These are phyloP conservation scores for Zaprionus camerounensis DNA, from an alignment of 1,140 invertebrate genomes.

Conservation along the genomic window DNA sequence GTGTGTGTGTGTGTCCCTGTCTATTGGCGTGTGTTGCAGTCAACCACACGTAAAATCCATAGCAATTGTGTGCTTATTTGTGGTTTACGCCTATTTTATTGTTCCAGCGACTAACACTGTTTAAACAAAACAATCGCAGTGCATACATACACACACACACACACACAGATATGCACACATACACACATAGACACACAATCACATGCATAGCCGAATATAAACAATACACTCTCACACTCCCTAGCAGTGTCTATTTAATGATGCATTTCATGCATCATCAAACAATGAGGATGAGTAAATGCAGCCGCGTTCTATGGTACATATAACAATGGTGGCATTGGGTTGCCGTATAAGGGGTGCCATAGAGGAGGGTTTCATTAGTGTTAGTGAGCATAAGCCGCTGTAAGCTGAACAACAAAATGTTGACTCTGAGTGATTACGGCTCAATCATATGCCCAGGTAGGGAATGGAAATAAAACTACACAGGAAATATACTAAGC, in stretches of 20 bases:
- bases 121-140: conserved; percentile 9
- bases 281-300: conserved; percentile 1
- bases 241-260: conserved; percentile 28
- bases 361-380: too few species aligned
- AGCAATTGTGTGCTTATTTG: conserved; percentile 34
- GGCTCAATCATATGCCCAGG: background rate
- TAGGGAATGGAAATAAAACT: background rate
- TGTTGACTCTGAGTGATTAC: background rate
- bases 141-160: background rate
- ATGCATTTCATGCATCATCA: conserved; percentile 41
- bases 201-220: background rate
- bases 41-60: conserved; percentile 34
- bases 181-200: background rate
- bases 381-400: background rate
- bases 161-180: background rate
- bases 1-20: conserved; percentile 3
- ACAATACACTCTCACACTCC: background rate
- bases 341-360: background rate
- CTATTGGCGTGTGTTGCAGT: background rate
- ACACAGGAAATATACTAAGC: background rate
- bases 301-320: background rate
- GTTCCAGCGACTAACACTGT: conserved; percentile 5
- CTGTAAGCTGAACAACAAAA: background rate
- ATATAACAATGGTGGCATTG: background rate
- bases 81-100: conserved; percentile 46